Evolutionary conservation across 1,140 invertebrate species (phyloP).

Genomic region (Spodoptera litura): DNA sequence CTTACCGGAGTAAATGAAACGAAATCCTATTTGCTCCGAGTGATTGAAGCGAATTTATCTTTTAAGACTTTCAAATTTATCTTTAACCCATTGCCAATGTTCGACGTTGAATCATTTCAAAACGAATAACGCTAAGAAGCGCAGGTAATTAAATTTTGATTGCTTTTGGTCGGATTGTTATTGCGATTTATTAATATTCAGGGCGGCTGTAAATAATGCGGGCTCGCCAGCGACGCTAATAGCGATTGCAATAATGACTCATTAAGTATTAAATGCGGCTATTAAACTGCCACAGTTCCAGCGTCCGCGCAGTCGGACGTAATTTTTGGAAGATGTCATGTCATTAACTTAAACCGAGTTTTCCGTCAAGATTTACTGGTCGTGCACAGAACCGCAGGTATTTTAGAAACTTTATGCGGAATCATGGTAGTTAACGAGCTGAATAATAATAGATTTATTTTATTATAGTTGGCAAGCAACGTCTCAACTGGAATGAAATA

Average conservation of each 20-base stretch:
- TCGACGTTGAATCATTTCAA: constrained; percentile 67
- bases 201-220: constrained; percentile 62
- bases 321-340: constrained; percentile 34
- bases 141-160: constrained; percentile 80
- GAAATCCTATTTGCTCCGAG: constrained; percentile 84
- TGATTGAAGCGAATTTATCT: constrained; percentile 85
- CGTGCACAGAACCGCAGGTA: background rate
- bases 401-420: constrained; percentile 23
- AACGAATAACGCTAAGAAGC: constrained; percentile 61
- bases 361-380: constrained; percentile 10
- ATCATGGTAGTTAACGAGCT: constrained; percentile 29
- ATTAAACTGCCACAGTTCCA: constrained; percentile 65
- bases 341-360: constrained; percentile 28
- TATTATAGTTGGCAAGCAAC: constrained; percentile 10
- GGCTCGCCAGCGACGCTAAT: constrained; percentile 66
- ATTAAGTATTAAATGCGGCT: constrained; percentile 74
- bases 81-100: constrained; percentile 72
- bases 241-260: constrained; percentile 74
- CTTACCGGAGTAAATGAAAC: constrained; percentile 84
- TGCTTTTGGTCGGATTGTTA: constrained; percentile 71
- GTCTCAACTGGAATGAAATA: constrained; percentile 12
- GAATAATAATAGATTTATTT: constrained; percentile 32
- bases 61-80: constrained; percentile 85
- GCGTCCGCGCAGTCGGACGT: constrained; percentile 38
- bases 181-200: constrained; percentile 77